Percentiles rank a stretch among this genome's conserved stretches.
These are phyloP conservation scores for Zingel zingel DNA, from an alignment of 2,113 vertebrate species.

Conservation along the genomic window DNA sequence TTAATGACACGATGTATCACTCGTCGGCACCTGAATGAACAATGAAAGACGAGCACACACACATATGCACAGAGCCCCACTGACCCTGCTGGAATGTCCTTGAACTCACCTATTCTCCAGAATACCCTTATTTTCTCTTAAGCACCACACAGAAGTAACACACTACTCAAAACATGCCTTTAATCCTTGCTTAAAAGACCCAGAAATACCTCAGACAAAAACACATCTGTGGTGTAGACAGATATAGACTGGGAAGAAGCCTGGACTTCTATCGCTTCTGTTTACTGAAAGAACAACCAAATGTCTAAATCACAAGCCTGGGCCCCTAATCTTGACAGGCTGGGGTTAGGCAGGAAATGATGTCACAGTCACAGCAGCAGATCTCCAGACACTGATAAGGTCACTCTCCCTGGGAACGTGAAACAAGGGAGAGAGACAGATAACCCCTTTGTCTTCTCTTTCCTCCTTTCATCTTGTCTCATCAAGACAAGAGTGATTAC, in stretches of 20 bases:
- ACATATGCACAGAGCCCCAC: slow-evolving; percentile 1
- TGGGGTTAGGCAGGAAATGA: slow-evolving; percentile 71
- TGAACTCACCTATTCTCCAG: slow-evolving; percentile 32
- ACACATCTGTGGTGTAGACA: slow-evolving; percentile 62
- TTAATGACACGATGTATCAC: slow-evolving; percentile 36
- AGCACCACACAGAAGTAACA: slow-evolving; percentile 39
- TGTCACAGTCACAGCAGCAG: slow-evolving; percentile 71
- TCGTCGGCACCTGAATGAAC: slow-evolving; percentile 31
- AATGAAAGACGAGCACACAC: slow-evolving; percentile 23
- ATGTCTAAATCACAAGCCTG: slow-evolving; percentile 34
- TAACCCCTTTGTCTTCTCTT: slow-evolving; percentile 52
- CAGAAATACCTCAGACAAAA: slow-evolving; percentile 46
- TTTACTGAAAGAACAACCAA: slow-evolving; percentile 54
- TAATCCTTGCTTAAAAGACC: slow-evolving; percentile 33
- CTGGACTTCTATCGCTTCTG: slow-evolving; percentile 25
- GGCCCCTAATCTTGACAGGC: slow-evolving; percentile 43
- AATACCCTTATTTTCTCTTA: slow-evolving; percentile 32
- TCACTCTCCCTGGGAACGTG: slow-evolving; percentile 54
- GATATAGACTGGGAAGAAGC: slow-evolving; percentile 24
- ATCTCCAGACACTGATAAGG: slow-evolving; percentile 79
- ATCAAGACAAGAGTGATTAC: slow-evolving; percentile 45
- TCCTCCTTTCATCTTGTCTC: slow-evolving; percentile 52
- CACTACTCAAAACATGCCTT: slow-evolving; percentile 44
- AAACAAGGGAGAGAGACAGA: slow-evolving; percentile 64
- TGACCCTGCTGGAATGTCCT: slow-evolving; percentile 55